These are phyloP conservation scores for Dendropsophus ebraccatus DNA, from an alignment of 2,113 vertebrate genomes.

Conservation along the genomic window DNA sequence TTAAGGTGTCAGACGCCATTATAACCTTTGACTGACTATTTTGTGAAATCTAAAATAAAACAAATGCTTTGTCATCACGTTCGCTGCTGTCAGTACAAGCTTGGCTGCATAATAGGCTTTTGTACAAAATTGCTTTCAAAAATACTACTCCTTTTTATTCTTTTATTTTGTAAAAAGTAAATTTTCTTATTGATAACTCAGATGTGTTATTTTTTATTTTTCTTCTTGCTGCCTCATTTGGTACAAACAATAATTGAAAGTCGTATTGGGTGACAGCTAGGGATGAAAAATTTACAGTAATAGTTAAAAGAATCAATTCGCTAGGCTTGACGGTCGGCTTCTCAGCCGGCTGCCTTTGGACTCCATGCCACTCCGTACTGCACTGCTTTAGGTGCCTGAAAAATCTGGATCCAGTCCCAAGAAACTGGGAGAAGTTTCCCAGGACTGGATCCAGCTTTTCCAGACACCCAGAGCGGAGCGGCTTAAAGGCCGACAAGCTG, in stretches of 20 bases:
- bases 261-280: background rate
- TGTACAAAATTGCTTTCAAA: background rate
- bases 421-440: too few relatives aligned
- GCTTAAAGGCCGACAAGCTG: too few relatives aligned
- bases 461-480: too few relatives aligned
- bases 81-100: background rate
- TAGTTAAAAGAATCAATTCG: too few relatives aligned
- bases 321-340: too few relatives aligned
- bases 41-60: background rate
- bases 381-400: too few relatives aligned
- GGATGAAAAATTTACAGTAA: too few relatives aligned
- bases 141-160: background rate
- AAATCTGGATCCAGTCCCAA: too few relatives aligned
- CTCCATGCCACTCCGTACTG: too few relatives aligned
- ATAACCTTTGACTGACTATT: background rate
- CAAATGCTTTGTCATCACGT: background rate
- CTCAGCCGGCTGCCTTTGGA: too few relatives aligned
- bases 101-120: background rate
- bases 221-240: too few relatives aligned
- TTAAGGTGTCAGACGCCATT: background rate
- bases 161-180: slow-evolving; percentile 48
- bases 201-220: background rate
- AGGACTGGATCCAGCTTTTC: too few relatives aligned
- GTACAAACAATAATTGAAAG: background rate
- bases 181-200: background rate